These are phyloP conservation scores for Chalcis sispes DNA, from an alignment of 2,888 invertebrate species.

Conservation along the genomic window DNA sequence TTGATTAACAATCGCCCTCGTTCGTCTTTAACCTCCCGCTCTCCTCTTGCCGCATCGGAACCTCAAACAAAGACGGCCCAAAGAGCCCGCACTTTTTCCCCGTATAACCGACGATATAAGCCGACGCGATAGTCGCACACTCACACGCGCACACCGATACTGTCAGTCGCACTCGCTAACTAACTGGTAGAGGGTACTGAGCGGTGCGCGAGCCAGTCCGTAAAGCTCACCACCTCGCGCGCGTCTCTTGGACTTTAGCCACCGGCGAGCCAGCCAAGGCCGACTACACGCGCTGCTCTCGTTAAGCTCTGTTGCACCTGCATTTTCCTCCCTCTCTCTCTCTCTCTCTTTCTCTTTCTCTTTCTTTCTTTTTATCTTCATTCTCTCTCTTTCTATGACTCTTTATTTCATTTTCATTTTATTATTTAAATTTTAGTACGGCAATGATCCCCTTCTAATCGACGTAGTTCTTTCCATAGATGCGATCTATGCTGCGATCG, in stretches of 20 bases:
- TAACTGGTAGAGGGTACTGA: constrained; percentile 31
- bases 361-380: neutral
- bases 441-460: too few relatives aligned
- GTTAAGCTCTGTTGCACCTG: neutral
- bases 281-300: too few relatives aligned
- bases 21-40: neutral
- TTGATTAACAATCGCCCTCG: too few relatives aligned
- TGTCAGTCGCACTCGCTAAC: neutral
- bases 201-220: neutral
- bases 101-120: too few relatives aligned
- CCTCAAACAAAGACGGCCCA: too few relatives aligned
- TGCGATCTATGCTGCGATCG: too few relatives aligned
- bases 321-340: neutral
- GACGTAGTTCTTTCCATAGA: too few relatives aligned
- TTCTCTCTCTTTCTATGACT: too few relatives aligned
- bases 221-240: neutral
- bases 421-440: too few relatives aligned
- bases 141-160: neutral
- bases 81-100: too few relatives aligned
- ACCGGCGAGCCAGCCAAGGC: constrained; percentile 22
- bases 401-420: too few relatives aligned
- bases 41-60: neutral
- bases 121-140: too few relatives aligned
- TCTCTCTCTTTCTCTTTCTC: neutral
- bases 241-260: constrained; percentile 20